Evolutionary conservation across 2,888 invertebrate genomes (phyloP).

Genomic region (Machimus atricapillus): DNA sequence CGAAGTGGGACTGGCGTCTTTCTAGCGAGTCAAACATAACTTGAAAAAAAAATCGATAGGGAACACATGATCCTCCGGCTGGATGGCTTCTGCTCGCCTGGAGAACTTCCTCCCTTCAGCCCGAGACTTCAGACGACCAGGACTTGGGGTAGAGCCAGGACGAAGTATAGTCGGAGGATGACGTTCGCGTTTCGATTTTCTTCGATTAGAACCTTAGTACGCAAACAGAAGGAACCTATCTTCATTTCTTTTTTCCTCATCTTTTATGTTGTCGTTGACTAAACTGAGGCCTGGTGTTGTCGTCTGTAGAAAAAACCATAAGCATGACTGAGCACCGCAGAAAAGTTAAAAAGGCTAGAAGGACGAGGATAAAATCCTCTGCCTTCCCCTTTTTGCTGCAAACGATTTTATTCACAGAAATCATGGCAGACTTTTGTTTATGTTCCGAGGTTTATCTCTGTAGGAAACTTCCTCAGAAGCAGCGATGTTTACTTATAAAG

Average conservation of each 20-base stretch:
- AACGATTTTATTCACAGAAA: background rate
- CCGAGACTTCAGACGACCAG: background rate
- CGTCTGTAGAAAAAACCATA: background rate
- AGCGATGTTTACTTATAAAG: background rate
- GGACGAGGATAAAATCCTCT: background rate
- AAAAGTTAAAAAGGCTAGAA: background rate
- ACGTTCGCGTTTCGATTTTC: constrained; percentile 18
- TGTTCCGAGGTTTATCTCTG: background rate
- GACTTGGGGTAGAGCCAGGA: background rate
- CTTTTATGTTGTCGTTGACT: background rate
- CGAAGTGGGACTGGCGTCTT: constrained; percentile 10
- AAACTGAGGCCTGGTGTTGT: background rate
- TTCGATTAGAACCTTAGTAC: background rate
- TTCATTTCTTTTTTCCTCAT: background rate
- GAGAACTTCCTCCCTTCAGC: background rate
- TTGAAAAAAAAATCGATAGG: constrained; percentile 1
- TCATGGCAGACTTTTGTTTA: background rate
- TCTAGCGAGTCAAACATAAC: background rate
- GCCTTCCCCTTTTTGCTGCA: background rate
- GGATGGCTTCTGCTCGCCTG: background rate
- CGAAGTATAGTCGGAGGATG: background rate
- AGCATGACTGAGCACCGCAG: background rate
- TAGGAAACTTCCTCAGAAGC: background rate
- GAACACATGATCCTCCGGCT: constrained; percentile 5
- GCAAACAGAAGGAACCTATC: background rate